phyloP scores from a whole-genome alignment of 2,888 invertebrate genomes.

The Idaea straminata region DNA sequence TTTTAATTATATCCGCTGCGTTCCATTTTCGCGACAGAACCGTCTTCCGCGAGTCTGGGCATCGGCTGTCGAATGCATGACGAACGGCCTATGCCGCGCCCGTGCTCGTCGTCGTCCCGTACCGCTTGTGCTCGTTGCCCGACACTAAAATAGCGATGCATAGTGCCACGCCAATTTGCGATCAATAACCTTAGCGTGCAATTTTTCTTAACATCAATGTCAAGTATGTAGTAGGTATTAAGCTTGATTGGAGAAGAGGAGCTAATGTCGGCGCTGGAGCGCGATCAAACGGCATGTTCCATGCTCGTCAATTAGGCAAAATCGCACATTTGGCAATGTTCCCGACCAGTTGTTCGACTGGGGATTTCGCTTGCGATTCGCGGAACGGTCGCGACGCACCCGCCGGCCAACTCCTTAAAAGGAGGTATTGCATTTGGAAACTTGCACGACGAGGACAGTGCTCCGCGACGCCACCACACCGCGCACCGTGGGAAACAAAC shows the following conservation, averaged over 20 bases:
- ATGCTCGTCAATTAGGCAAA: constrained; percentile 71
- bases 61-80: constrained; percentile 54
- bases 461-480: neutral
- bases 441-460: constrained; percentile 19
- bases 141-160: neutral
- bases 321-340: constrained; percentile 70
- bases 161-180: constrained; percentile 48
- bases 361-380: constrained; percentile 51
- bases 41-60: constrained; percentile 63
- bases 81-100: constrained; percentile 28
- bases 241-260: constrained; percentile 13
- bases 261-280: constrained; percentile 45
- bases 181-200: constrained; percentile 40
- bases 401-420: constrained; percentile 48
- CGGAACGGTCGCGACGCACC: constrained; percentile 32
- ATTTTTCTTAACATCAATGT: constrained; percentile 27
- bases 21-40: constrained; percentile 71
- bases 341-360: constrained; percentile 67
- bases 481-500: neutral
- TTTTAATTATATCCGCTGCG: constrained; percentile 78
- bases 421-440: constrained; percentile 44
- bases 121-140: neutral
- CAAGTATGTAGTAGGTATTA: constrained; percentile 38
- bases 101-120: constrained; percentile 16
- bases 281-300: constrained; percentile 67